A percentile compares a stretch with the other conserved stretches of the same genome.
Conservation (phyloP, 53 echinoderm and acorn worm species). For the Holothuria leucospilota region DNA sequence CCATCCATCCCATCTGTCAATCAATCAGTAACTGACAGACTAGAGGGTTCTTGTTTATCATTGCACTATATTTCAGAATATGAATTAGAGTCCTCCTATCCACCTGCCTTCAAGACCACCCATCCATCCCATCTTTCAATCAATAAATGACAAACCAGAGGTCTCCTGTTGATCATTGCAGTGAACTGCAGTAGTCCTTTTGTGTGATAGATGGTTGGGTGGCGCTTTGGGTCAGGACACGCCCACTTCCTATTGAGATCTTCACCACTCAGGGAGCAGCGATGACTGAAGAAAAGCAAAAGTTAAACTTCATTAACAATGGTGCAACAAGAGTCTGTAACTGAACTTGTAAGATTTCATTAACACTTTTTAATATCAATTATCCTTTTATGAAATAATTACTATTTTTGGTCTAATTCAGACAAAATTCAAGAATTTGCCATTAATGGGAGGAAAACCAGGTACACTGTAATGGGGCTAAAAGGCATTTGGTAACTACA, state of each 20-base stretch:
- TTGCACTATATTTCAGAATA: not conserved
- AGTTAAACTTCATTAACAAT: not conserved
- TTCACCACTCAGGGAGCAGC: conserved; percentile 93
- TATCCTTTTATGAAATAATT: too few species aligned
- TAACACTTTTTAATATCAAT: too few species aligned
- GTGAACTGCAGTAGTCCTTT: conserved; percentile 88
- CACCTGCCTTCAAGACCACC: too few species aligned
- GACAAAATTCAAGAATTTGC: too few species aligned
- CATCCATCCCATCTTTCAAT: too few species aligned
- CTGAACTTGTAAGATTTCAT: too few species aligned
- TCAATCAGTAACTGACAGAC: conserved; percentile 36
- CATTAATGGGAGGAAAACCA: too few species aligned
- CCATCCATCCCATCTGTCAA: not conserved
- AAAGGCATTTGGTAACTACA: too few species aligned
- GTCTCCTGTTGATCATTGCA: conserved; percentile 65
- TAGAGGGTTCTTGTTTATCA: conserved; percentile 62
- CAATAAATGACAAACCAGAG: conserved; percentile 64
- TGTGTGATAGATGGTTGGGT: conserved; percentile 96
- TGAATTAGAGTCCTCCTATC: too few species aligned
- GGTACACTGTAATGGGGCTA: too few species aligned
- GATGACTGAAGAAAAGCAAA: conserved; percentile 70
- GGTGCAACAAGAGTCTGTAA: too few species aligned
- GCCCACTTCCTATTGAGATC: conserved; percentile 94
- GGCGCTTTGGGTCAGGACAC: conserved; percentile 74
- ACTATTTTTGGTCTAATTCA: too few species aligned